Evolutionary conservation across 2,113 vertebrate genomes (phyloP).

Genomic region (Campylomormyrus tamandua): DNA sequence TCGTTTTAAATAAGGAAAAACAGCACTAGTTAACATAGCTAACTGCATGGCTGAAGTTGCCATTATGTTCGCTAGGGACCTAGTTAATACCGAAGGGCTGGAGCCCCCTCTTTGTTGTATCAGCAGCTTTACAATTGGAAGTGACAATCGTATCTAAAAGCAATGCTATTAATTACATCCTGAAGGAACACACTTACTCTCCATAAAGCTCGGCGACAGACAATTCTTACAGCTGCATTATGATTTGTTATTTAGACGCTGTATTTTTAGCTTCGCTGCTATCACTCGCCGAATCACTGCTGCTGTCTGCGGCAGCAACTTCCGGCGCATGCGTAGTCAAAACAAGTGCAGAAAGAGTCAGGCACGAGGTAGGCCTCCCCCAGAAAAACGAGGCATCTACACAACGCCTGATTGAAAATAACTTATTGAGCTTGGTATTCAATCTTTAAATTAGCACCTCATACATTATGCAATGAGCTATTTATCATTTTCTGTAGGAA

Average conservation of each 20-base stretch:
- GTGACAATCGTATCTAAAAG: neutral
- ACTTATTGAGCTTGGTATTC: neutral
- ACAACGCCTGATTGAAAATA: constrained; percentile 27
- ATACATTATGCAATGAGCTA: neutral
- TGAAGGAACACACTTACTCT: constrained; percentile 58
- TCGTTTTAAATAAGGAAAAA: neutral
- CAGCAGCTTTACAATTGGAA: constrained; percentile 31
- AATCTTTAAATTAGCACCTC: neutral
- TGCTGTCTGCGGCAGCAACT: constrained; percentile 72
- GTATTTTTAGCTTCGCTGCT: constrained; percentile 46
- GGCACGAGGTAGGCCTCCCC: constrained; percentile 22
- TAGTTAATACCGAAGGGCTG: constrained; percentile 19
- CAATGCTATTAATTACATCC: neutral
- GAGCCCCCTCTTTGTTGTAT: constrained; percentile 63
- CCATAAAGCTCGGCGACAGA: constrained; percentile 51
- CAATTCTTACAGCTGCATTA: constrained; percentile 59
- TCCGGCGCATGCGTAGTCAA: constrained; percentile 61
- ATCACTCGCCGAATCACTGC: constrained; percentile 68
- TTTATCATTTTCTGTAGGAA: neutral
- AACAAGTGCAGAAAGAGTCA: constrained; percentile 19
- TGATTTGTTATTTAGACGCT: constrained; percentile 52
- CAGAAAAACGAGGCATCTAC: constrained; percentile 22
- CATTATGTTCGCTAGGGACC: constrained; percentile 14
- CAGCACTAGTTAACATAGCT: neutral
- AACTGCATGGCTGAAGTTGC: constrained; percentile 14